A percentile compares a stretch with the other conserved stretches of the same genome.
Evolutionary conservation across 2,888 invertebrate genomes (phyloP).

Genomic region (Apodemia hepburni): DNA sequence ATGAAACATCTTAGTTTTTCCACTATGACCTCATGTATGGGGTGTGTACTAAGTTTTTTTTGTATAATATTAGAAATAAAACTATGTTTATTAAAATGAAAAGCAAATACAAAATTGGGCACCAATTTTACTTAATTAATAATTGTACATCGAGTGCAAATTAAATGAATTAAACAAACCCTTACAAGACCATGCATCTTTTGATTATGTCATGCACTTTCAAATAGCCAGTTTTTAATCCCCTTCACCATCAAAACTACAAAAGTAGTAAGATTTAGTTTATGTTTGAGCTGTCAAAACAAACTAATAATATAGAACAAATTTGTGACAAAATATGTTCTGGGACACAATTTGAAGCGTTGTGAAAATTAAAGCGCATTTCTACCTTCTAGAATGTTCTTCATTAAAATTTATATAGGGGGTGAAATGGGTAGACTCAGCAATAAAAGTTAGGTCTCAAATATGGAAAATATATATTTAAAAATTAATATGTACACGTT

Average conservation of each 20-base stretch:
- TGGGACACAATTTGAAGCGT: conserved; percentile 15
- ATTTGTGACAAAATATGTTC: not conserved
- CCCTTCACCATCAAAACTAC: conserved; percentile 11
- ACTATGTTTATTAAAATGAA: no score
- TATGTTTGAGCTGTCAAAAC: conserved; percentile 12
- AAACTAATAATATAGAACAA: not conserved
- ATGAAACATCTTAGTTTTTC: no score
- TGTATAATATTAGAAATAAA: no score
- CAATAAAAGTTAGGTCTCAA: conserved; percentile 35
- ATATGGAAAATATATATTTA: conserved; percentile 15
- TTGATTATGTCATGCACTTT: conserved; percentile 15
- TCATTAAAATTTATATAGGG: conserved; percentile 22
- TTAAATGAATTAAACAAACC: conserved; percentile 1
- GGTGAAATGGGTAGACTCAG: conserved; percentile 32
- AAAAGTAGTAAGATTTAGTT: conserved; percentile 2
- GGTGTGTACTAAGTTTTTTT: no score
- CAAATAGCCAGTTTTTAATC: conserved; percentile 6
- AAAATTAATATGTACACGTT: conserved; percentile 16
- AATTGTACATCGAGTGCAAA: not conserved
- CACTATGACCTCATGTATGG: no score
- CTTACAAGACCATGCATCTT: conserved; percentile 7
- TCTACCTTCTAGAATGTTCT: conserved; percentile 60
- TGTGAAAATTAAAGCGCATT: conserved; percentile 32
- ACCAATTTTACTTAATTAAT: not conserved
- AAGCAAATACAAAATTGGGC: not conserved